These are phyloP conservation scores for Oxyruncus cristatus DNA, from an alignment of 2,113 vertebrate genomes.

Conservation along the genomic window DNA sequence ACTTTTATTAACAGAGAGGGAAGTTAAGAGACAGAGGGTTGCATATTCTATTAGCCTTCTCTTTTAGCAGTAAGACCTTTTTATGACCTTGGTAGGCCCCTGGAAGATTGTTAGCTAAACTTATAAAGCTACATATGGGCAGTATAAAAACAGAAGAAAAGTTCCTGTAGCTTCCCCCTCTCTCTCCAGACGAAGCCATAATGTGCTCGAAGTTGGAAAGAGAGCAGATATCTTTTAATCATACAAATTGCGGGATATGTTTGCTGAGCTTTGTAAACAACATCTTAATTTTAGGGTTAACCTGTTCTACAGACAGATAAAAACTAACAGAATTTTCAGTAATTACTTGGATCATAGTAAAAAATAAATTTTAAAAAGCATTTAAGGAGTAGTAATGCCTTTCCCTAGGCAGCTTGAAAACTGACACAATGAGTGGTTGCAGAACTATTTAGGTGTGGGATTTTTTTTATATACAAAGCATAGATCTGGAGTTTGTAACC, in stretches of 20 bases:
- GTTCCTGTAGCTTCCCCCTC: neutral
- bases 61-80: neutral
- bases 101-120: neutral
- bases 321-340: neutral
- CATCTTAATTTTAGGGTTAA: slow-evolving; percentile 4
- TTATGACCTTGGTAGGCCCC: neutral
- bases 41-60: neutral
- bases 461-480: neutral
- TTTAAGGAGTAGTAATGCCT: neutral
- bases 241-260: neutral
- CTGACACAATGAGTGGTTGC: neutral
- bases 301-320: neutral
- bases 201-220: neutral
- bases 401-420: slow-evolving; percentile 5
- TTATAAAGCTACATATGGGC: neutral
- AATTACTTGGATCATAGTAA: neutral
- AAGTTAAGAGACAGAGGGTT: neutral
- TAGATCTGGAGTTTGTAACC: slow-evolving; percentile 41
- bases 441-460: neutral
- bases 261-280: slow-evolving; percentile 14
- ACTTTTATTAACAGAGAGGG: neutral
- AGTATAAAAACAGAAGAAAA: neutral
- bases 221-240: neutral
- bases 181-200: neutral
- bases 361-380: neutral